Evolutionary conservation across 1,140 invertebrate genomes (phyloP).

Genomic region (Plectrocnemia conspersa): DNA sequence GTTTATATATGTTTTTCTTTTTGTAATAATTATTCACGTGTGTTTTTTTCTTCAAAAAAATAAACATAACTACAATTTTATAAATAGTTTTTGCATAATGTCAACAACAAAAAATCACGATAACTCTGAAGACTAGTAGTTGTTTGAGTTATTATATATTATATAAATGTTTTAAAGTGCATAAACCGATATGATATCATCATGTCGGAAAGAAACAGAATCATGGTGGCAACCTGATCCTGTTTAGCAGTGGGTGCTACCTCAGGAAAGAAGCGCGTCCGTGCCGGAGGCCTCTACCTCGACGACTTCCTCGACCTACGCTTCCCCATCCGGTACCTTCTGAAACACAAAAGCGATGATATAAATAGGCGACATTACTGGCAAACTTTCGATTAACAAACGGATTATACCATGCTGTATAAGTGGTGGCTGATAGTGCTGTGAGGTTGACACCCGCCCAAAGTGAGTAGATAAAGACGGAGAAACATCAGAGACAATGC

Average conservation of each 20-base stretch:
- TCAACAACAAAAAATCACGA: no score
- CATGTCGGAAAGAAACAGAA: conserved; percentile 7
- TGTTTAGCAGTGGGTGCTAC: conserved; percentile 32
- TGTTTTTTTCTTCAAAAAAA: no score
- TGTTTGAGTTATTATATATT: no score
- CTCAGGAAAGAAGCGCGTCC: conserved; percentile 29
- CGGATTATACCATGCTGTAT: conserved; percentile 28
- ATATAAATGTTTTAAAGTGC: no score
- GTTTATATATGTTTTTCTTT: no score
- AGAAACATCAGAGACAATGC: conserved; percentile 14
- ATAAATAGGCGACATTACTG: background rate
- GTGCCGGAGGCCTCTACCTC: conserved; percentile 28
- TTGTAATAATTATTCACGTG: no score
- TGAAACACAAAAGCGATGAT: conserved; percentile 4
- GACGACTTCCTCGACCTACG: conserved; percentile 22
- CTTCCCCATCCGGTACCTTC: conserved; percentile 25
- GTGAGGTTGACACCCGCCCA: conserved; percentile 13
- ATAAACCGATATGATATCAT: no score
- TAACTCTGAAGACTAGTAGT: no score
- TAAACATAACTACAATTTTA: no score
- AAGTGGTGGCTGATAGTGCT: conserved; percentile 31
- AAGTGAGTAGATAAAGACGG: conserved; percentile 23
- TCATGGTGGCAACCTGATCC: conserved; percentile 26
- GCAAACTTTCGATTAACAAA: conserved; percentile 1
- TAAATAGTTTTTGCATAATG: no score